Base-by-base conservation (phyloP, 2,113 vertebrate genomes). In the Procapra przewalskii region DNA sequence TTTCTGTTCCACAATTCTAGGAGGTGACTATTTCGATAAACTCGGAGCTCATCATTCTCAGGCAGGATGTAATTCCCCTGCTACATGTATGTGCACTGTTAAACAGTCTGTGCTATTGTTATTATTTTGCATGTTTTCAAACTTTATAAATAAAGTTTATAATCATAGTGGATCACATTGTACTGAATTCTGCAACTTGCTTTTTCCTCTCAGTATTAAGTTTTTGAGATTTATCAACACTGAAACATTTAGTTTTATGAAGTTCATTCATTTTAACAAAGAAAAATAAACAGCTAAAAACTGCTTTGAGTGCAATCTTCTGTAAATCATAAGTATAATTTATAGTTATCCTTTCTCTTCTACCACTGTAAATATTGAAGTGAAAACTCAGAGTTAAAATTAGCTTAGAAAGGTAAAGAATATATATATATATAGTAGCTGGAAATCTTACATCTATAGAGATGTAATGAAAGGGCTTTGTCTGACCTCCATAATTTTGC, bases 361-460 rank as follows among this genome's bases (percentile, higher is more conserved):
- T 94, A 91, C 6, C 29, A 64, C 67, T n/a, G n/a, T 83, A 96
- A 82, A 82, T 80, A 55, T 16, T 93, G 90, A 85, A 91, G 45
- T 85, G 21, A 91, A 92, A 91, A 55, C 43, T 67, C 43, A 79
- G 6, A 83, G 48, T 91, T 94, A 95, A 97, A 96, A 92, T 88
- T 75, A 90, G n/a, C 71, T 54, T 59, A 40, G 48, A 87, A 83
- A 92, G 17, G 17, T 54, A 91, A 91, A 92, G 27, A 31, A 75
- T 11, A 40, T 71, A 36, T 27, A 43, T 85, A 9, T 40, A 67
- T 14, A 23, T 23, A 59, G 12, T 62, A 90, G 62, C 59, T 83
- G 54, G 82, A 88, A 95, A 40, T 45, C 23, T 81, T 33, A 29
- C 50, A 81, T 33, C 33, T 57, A 21, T 16, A 59, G 40, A 71